Evolutionary conservation across 2,888 invertebrate species (phyloP), one percentile per base, ranked within the genome.

Genomic region (Epistrophe grossulariae): DNA sequence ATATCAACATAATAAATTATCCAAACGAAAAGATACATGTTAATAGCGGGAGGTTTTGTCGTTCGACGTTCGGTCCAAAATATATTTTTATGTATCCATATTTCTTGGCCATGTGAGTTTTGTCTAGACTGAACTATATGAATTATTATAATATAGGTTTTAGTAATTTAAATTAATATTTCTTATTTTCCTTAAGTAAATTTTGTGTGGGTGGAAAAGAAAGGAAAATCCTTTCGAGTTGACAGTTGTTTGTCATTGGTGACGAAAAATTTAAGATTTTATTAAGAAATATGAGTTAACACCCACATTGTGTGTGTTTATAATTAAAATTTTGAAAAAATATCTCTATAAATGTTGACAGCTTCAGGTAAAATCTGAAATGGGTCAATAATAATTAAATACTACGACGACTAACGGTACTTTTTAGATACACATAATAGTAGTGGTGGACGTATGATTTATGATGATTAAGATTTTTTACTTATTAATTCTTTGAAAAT

Each of bases 111-210:
- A 82, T 82, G 85, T 85, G 82, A 74, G 71, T 82, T 64, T 74
- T 74, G 85, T 85, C 85, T 85, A 85, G 85, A 85, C 85, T 74
- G 57, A 78, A 73, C 48, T 77, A 68, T 28, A 11, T 19, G 35
- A 57, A 55, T 68, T 66, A 66, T 50, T 17, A 19, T 50, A 24
- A 17, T 35, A 35, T 35, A 35, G 0, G 2, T 17, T 28, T 50
- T 17, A 7, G 70, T 66, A 35, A 79, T 80, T 68, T 68, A 73
- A 76, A 70, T 70, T 68, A 60, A 50, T 15, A 55, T 57, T 55
- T 74, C 35, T 70, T 57, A 50, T 70, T 59, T 64, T 19, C n/a
- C 13, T 40, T 43, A 48, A 64, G 72, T 78, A 60, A 59, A 59
- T 50, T 40, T 38, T 52, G 31, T 62, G 73, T 73, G 68, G 68